Conservation (phyloP, 2,888 invertebrate genomes). For the Seira sanloemensis region DNA sequence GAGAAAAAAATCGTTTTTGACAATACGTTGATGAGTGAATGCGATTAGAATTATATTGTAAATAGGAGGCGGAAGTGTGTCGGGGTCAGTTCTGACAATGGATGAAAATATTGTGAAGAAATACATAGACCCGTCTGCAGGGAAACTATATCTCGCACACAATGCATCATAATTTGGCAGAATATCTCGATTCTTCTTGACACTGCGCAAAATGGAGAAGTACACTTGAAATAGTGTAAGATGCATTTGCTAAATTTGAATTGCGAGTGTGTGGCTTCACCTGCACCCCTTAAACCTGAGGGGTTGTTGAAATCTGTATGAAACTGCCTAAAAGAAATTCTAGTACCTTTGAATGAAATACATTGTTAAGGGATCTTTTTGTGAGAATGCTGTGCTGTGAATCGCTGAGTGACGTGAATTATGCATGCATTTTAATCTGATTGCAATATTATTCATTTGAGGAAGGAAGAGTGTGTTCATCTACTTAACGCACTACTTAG, state of each 20-base stretch:
- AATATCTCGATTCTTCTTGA: slow-evolving; percentile 26
- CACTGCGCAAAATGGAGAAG: slow-evolving; percentile 23
- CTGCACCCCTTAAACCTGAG: too few species aligned
- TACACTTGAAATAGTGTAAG: slow-evolving; percentile 49
- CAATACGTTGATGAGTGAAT: slow-evolving; percentile 43
- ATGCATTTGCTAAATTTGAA: not conserved
- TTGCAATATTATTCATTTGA: not conserved
- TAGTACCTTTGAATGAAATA: too few species aligned
- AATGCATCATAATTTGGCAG: slow-evolving; percentile 43
- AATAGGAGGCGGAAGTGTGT: slow-evolving; percentile 67
- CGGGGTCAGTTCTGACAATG: slow-evolving; percentile 66
- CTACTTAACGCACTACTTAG: slow-evolving; percentile 13
- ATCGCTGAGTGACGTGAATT: slow-evolving; percentile 12
- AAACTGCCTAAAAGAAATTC: too few species aligned
- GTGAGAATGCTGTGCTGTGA: not conserved
- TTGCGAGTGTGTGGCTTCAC: not conserved
- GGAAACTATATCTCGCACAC: not conserved
- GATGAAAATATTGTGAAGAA: slow-evolving; percentile 9
- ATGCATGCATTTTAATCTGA: slow-evolving; percentile 14
- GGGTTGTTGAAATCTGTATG: too few species aligned
- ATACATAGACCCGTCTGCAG: too few species aligned
- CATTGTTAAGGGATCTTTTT: not conserved
- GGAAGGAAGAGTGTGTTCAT: slow-evolving; percentile 10
- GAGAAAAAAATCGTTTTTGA: slow-evolving; percentile 19
- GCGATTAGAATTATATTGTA: not conserved